These are phyloP conservation scores for Calliopsis andreniformis DNA, from an alignment of 1,140 invertebrate species.

Conservation along the genomic window DNA sequence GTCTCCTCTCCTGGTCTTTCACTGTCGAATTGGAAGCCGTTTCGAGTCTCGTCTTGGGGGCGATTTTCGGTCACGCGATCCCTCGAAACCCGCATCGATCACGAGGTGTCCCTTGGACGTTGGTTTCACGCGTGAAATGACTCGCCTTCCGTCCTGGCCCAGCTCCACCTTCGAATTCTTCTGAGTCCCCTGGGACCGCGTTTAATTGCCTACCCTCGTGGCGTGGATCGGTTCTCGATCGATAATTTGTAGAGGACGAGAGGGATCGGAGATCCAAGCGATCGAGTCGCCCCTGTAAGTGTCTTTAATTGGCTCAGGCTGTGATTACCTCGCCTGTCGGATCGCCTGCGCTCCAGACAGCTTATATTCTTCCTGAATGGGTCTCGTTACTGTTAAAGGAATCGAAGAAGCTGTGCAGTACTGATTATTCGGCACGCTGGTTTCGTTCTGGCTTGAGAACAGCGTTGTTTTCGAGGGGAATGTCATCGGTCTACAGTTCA, in stretches of 20 bases:
- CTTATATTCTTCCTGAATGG: background rate
- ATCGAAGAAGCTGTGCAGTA: background rate
- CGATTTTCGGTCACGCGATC: slow-evolving; percentile 32
- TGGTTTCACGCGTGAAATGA: background rate
- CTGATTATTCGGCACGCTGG: no score
- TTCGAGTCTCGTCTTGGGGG: background rate
- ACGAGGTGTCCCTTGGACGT: background rate
- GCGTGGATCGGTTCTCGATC: background rate
- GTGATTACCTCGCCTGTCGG: background rate
- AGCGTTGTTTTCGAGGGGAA: no score
- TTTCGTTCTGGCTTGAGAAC: no score
- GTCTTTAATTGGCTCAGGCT: slow-evolving; percentile 5
- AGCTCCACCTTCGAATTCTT: no score
- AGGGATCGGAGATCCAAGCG: background rate
- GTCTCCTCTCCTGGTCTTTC: background rate
- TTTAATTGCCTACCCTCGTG: background rate
- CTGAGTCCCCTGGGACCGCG: background rate
- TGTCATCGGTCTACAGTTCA: no score
- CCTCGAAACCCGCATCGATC: background rate
- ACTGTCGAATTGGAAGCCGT: background rate
- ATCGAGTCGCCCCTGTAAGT: background rate
- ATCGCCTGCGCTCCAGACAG: background rate
- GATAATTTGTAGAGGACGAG: background rate
- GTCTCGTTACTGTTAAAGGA: background rate
- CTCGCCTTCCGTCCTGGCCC: no score